phyloP scores from a whole-genome alignment of 2,797 vertebrate genomes.

The Melanotaenia parkinsoni region DNA sequence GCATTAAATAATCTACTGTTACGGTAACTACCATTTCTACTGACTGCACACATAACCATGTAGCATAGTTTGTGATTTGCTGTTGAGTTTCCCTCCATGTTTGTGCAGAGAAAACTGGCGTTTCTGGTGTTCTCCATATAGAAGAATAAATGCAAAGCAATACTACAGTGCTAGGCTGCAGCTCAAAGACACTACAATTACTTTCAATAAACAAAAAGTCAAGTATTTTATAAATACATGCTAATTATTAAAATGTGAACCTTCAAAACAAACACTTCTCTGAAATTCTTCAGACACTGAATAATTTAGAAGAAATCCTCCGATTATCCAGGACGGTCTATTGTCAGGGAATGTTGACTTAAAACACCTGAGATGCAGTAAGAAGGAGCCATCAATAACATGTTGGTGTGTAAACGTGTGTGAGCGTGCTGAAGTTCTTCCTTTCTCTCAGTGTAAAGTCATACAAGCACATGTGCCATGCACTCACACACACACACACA shows the following conservation, averaged over 20 bases:
- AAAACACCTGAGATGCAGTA: slow-evolving; percentile 23
- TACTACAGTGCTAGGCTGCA: slow-evolving; percentile 9
- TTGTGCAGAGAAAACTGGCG: slow-evolving; percentile 7
- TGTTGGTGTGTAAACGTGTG: slow-evolving; percentile 48
- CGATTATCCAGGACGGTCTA: slow-evolving; percentile 22
- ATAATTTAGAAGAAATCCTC: slow-evolving; percentile 53
- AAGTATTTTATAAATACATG: slow-evolving; percentile 12
- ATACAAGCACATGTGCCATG: slow-evolving; percentile 17
- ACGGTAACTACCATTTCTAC: neutral
- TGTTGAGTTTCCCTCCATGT: slow-evolving; percentile 4
- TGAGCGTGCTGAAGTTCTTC: slow-evolving; percentile 45
- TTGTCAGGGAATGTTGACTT: slow-evolving; percentile 36
- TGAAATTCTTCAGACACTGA: slow-evolving; percentile 41
- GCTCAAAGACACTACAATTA: neutral
- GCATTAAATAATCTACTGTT: neutral
- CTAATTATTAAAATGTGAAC: neutral
- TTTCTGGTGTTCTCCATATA: slow-evolving; percentile 9
- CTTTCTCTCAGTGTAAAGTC: slow-evolving; percentile 38
- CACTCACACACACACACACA: slow-evolving; percentile 7
- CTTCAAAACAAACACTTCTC: slow-evolving; percentile 8
- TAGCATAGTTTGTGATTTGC: slow-evolving; percentile 10
- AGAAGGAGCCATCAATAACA: slow-evolving; percentile 19
- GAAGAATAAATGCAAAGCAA: slow-evolving; percentile 10
- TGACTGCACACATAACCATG: slow-evolving; percentile 10
- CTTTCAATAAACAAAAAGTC: slow-evolving; percentile 1